Conservation (phyloP, 2,888 invertebrate genomes). For the Dermolepida albohirtum region DNA sequence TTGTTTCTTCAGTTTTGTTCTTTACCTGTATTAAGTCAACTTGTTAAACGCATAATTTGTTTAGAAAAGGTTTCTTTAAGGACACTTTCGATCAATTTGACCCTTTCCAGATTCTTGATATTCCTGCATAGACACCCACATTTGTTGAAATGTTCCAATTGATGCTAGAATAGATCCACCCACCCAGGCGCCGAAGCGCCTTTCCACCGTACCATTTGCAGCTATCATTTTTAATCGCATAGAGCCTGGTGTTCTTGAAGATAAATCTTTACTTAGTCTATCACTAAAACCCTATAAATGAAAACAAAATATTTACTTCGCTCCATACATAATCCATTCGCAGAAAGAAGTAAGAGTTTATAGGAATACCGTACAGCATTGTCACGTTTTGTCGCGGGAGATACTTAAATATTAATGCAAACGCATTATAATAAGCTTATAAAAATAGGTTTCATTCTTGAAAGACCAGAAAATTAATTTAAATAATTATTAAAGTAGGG, state of each 20-base stretch:
- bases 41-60: not conserved
- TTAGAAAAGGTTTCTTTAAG: constrained; percentile 66
- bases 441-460: too few relatives aligned
- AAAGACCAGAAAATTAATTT: too few relatives aligned
- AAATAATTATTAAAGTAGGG: too few relatives aligned
- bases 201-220: constrained; percentile 89
- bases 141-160: constrained; percentile 98
- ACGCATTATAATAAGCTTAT: too few relatives aligned
- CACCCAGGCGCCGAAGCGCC: constrained; percentile 98
- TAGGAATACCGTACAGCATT: too few relatives aligned
- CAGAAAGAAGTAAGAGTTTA: too few relatives aligned
- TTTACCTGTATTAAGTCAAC: too few relatives aligned
- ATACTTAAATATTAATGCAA: too few relatives aligned
- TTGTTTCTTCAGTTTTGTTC: too few relatives aligned
- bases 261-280: constrained; percentile 87
- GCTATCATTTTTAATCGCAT: constrained; percentile 95
- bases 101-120: constrained; percentile 98
- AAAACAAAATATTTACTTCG: not conserved
- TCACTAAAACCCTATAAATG: constrained; percentile 87
- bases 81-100: constrained; percentile 96
- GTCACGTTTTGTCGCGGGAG: too few relatives aligned
- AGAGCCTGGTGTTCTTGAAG: constrained; percentile 89
- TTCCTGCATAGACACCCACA: constrained; percentile 99
- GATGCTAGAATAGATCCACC: constrained; percentile 98
- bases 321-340: too few relatives aligned